Evolutionary conservation across 2,888 invertebrate species (phyloP).

Genomic region (Miltochrista miniata): DNA sequence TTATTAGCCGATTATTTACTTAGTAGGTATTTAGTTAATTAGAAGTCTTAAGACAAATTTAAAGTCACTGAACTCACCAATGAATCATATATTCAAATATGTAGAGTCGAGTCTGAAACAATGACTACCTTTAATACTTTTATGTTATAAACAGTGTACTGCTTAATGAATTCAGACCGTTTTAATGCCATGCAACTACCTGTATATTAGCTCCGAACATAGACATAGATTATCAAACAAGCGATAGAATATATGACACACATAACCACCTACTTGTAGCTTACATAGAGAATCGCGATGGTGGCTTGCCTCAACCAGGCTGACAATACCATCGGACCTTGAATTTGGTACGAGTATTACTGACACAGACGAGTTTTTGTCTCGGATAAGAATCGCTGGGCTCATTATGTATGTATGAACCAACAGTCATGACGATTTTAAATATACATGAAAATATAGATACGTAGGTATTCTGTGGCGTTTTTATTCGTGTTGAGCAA

Average conservation of each 20-base stretch:
- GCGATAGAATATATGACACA: constrained; percentile 13
- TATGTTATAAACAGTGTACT: neutral
- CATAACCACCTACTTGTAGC: constrained; percentile 14
- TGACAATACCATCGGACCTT: constrained; percentile 46
- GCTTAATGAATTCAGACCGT: neutral
- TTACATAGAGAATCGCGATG: constrained; percentile 37
- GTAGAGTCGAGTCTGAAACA: constrained; percentile 18
- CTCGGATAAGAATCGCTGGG: constrained; percentile 61
- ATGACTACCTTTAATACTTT: neutral
- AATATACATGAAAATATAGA: constrained; percentile 48
- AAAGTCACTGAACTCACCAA: constrained; percentile 35
- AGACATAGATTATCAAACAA: neutral
- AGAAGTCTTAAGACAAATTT: constrained; percentile 15
- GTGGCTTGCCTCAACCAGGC: constrained; percentile 45
- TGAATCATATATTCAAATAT: constrained; percentile 27
- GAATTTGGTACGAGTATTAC: constrained; percentile 52
- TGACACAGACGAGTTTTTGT: constrained; percentile 65
- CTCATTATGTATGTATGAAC: constrained; percentile 64
- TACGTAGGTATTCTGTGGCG: constrained; percentile 29
- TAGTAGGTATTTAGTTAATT: constrained; percentile 7
- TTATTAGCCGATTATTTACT: constrained; percentile 9
- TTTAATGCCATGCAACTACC: neutral
- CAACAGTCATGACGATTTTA: constrained; percentile 62
- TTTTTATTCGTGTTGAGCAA: constrained; percentile 48
- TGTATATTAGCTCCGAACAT: neutral